Conservation (phyloP, 2,888 invertebrate species). For the Epistrophella euchroma region DNA sequence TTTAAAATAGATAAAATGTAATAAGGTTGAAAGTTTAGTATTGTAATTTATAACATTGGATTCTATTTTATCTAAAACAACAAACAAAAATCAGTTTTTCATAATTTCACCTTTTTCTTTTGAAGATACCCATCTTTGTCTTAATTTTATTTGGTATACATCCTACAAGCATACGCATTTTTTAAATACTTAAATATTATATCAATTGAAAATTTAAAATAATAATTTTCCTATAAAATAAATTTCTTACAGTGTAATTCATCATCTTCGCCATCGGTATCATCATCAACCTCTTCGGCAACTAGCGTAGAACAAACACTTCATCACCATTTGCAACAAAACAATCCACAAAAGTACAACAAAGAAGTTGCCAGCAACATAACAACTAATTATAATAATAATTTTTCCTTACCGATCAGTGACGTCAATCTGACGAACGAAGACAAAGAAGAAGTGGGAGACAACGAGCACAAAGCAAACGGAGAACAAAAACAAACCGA, state of each 20-base stretch:
- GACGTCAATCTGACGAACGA: conserved; percentile 53
- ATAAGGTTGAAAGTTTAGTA: no score
- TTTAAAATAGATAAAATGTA: no score
- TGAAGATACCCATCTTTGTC: no score
- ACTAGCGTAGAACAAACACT: conserved; percentile 51
- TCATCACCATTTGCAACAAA: conserved; percentile 23
- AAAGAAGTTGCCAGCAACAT: conserved; percentile 37
- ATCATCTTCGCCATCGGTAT: conserved; percentile 64
- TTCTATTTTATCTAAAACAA: no score
- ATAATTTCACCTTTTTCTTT: no score
- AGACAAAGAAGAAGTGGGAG: background rate
- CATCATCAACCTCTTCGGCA: conserved; percentile 66
- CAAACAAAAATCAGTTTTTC: no score
- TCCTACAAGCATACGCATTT: no score
- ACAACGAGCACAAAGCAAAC: conserved; percentile 64
- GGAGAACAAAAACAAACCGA: conserved; percentile 74
- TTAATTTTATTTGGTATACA: no score
- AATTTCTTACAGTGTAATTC: conserved; percentile 68
- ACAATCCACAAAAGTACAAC: conserved; percentile 21
- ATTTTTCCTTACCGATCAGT: conserved; percentile 39
- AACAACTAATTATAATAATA: conserved; percentile 22
- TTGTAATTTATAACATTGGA: no score
- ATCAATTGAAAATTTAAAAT: background rate
- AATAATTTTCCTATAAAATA: background rate
- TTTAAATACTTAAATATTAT: no score